Conservation (phyloP, 1,140 invertebrate genomes). For the Bombyx mori region ASM3026992v2 NC_085124.1:9527001-9527500, state of each 20-base stretch:
- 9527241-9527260: slow-evolving; percentile 42
- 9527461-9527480: slow-evolving; percentile 26
- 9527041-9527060: no score
- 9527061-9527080: no score
- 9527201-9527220: slow-evolving; percentile 50
- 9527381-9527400: slow-evolving; percentile 32
- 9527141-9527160: neutral
- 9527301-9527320: slow-evolving; percentile 53
- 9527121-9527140: neutral
- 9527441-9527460: slow-evolving; percentile 30
- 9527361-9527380: slow-evolving; percentile 28
- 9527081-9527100: no score
- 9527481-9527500: slow-evolving; percentile 46
- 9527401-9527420: slow-evolving; percentile 50
- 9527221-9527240: slow-evolving; percentile 43
- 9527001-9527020: no score
- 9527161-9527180: neutral
- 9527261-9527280: slow-evolving; percentile 37
- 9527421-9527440: slow-evolving; percentile 46
- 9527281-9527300: slow-evolving; percentile 26
- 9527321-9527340: slow-evolving; percentile 50
- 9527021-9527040: no score
- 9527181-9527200: slow-evolving; percentile 17
- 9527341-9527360: slow-evolving; percentile 49
- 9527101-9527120: neutral